phyloP scores from a whole-genome alignment of 2,797 vertebrate genomes.

The Cryptoprocta ferox region DNA sequence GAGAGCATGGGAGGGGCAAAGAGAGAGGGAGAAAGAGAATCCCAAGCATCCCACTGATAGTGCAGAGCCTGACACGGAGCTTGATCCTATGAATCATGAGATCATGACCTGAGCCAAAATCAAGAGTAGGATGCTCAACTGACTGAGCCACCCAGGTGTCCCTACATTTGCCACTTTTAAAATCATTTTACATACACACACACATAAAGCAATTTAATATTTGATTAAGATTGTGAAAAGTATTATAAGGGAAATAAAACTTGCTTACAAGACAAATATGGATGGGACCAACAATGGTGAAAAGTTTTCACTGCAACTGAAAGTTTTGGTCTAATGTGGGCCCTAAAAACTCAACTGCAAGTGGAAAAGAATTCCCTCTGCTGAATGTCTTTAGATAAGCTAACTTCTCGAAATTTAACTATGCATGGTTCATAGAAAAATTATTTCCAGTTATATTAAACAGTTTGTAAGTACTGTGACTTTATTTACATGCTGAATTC shows the following conservation, averaged over 20 bases:
- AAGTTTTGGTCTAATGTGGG: background rate
- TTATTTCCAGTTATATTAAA: constrained; percentile 20
- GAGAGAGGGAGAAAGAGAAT: too few species aligned
- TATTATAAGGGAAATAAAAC: constrained; percentile 38
- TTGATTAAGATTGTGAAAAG: background rate
- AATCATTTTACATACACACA: background rate
- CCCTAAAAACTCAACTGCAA: background rate
- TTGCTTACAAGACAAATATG: background rate
- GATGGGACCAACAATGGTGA: background rate
- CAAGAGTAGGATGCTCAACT: too few species aligned
- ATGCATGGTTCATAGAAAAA: constrained; percentile 2
- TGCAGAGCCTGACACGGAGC: too few species aligned
- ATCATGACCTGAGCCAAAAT: too few species aligned
- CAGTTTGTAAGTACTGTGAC: background rate
- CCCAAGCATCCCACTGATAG: too few species aligned
- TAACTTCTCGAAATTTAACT: background rate
- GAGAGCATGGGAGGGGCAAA: too few species aligned
- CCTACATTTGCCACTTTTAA: background rate
- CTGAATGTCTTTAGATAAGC: background rate
- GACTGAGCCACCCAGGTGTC: too few species aligned
- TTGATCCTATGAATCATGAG: too few species aligned
- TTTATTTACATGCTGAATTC: constrained; percentile 17
- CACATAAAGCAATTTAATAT: background rate
- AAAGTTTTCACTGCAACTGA: constrained; percentile 13
- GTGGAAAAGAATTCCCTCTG: background rate